Percentiles rank a stretch among this genome's conserved stretches.
Conservation (phyloP, 2,888 invertebrate species). For the Philereme vetulata region DNA sequence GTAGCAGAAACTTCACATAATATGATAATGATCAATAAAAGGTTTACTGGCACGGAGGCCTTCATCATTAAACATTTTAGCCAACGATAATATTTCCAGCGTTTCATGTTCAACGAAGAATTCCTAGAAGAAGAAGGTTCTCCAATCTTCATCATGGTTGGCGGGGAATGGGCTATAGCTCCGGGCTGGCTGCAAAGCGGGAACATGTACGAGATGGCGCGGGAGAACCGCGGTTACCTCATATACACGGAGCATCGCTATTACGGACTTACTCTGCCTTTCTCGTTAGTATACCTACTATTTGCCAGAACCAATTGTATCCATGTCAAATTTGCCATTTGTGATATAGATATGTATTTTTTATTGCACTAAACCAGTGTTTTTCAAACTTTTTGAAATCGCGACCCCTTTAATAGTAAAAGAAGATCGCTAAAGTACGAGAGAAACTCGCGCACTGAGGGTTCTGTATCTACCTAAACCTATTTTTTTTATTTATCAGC, state of each 20-base stretch:
- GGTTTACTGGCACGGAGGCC: too few species aligned
- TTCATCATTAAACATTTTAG: too few species aligned
- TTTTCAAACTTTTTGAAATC: too few species aligned
- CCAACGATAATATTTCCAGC: constrained; percentile 49
- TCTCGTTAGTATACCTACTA: constrained; percentile 76
- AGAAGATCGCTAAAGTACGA: too few species aligned
- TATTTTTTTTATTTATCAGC: too few species aligned
- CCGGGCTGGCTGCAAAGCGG: constrained; percentile 85
- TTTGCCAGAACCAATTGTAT: not conserved
- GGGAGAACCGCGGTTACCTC: constrained; percentile 86
- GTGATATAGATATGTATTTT: too few species aligned
- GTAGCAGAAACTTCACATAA: too few species aligned
- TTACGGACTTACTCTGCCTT: constrained; percentile 90
- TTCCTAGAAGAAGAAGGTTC: constrained; percentile 79
- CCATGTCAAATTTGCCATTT: not conserved
- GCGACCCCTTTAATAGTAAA: too few species aligned
- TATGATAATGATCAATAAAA: too few species aligned
- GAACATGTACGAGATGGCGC: constrained; percentile 87
- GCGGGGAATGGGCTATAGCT: constrained; percentile 90
- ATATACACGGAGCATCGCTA: constrained; percentile 93
- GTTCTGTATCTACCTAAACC: too few species aligned
- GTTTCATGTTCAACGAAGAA: constrained; percentile 83
- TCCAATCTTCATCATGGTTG: constrained; percentile 87
- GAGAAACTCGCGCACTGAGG: too few species aligned
- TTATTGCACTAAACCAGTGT: too few species aligned